These are phyloP conservation scores for Acleris cristana DNA, from an alignment of 2,888 invertebrate genomes.

Conservation along the genomic window DNA sequence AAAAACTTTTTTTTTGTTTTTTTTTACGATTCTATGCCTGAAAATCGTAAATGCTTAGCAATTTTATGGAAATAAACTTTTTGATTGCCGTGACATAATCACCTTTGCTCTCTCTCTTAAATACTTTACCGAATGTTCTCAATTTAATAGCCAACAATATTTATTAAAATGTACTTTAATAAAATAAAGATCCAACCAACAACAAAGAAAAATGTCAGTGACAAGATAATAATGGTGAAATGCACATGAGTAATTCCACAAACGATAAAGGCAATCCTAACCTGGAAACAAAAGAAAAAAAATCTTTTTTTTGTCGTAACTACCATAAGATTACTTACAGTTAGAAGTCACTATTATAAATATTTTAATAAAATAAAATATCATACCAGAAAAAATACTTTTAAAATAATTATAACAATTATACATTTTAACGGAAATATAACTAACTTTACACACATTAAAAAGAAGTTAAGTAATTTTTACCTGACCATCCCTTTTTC, in stretches of 20 bases:
- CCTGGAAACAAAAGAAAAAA: not conserved
- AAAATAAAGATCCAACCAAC: not conserved
- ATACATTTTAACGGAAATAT: not conserved
- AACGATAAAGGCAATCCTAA: not conserved
- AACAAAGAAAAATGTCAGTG: not conserved
- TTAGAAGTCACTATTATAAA: not conserved
- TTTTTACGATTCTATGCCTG: not conserved
- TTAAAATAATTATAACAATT: not conserved
- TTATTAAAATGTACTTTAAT: not conserved
- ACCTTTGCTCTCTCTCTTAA: conserved; percentile 38
- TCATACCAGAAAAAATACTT: too few species aligned
- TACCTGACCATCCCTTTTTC: conserved; percentile 58
- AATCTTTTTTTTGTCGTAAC: not conserved
- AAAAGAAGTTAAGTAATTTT: conserved; percentile 52
- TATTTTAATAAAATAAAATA: too few species aligned
- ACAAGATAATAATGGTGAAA: not conserved
- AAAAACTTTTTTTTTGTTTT: not conserved
- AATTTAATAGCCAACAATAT: not conserved
- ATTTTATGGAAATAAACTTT: conserved; percentile 44
- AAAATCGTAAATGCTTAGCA: conserved; percentile 6
- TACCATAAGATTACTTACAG: not conserved
- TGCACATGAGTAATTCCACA: not conserved
- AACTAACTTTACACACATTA: conserved; percentile 18
- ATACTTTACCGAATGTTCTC: not conserved
- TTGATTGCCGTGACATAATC: conserved; percentile 42